Conservation (phyloP, 2,113 vertebrate genomes). For the Mobula hypostoma region DNA sequence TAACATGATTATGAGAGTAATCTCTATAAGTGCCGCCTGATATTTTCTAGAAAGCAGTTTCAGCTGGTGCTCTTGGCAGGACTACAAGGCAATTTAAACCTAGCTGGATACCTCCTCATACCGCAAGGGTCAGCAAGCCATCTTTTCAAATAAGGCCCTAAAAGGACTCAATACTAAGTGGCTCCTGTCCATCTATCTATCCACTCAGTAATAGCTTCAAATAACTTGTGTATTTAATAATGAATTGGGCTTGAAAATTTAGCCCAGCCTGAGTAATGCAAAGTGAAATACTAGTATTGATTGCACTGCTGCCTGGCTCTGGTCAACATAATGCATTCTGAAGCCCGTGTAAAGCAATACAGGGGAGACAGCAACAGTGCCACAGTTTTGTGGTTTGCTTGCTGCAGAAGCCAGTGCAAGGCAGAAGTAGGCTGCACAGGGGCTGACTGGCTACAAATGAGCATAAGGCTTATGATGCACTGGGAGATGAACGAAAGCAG, state of each 20-base stretch:
- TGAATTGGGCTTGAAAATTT: conserved; percentile 34
- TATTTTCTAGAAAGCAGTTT: conserved; percentile 15
- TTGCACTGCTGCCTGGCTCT: not conserved
- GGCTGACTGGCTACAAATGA: not conserved
- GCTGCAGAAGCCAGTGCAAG: not conserved
- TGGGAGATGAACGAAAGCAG: not conserved
- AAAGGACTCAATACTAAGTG: conserved; percentile 24
- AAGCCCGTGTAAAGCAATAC: not conserved
- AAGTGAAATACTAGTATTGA: conserved; percentile 24
- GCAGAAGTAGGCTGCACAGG: not conserved
- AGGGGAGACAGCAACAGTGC: not conserved
- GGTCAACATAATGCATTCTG: not conserved
- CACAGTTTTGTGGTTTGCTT: not conserved
- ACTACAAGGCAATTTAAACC: not conserved
- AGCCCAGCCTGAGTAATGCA: conserved; percentile 32
- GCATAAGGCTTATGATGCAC: not conserved
- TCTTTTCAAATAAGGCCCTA: conserved; percentile 4
- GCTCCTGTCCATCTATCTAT: conserved; percentile 26
- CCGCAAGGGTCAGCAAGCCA: conserved; percentile 1
- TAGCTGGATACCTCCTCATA: not conserved
- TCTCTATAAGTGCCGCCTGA: conserved; percentile 11
- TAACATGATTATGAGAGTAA: conserved; percentile 12
- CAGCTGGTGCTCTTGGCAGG: not conserved
- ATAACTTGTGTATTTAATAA: conserved; percentile 30
- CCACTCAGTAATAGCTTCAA: conserved; percentile 2